Percentiles rank a stretch among this genome's conserved stretches.
Evolutionary conservation across 2,888 invertebrate species (phyloP).

Genomic region (Scotopteryx bipunctaria): DNA sequence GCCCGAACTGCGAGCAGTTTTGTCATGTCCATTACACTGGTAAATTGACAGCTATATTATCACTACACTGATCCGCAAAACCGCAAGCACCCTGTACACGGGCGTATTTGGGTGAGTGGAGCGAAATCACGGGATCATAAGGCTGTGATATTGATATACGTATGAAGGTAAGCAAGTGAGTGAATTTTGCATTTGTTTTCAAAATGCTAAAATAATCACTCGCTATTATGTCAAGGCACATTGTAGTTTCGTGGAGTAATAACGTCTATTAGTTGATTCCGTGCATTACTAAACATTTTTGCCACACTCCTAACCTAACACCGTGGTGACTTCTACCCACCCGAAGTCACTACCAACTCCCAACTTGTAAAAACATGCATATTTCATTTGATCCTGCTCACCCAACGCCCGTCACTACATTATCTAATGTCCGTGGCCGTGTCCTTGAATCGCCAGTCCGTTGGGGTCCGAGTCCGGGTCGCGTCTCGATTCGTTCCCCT

Average conservation of each 20-base stretch:
- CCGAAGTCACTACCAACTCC: no score
- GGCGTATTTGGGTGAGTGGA: conserved; percentile 4
- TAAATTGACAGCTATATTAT: conserved; percentile 40
- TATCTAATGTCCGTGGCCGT: conserved; percentile 17
- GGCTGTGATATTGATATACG: background rate
- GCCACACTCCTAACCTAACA: no score
- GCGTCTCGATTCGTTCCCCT: conserved; percentile 37
- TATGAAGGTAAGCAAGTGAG: no score
- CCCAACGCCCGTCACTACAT: background rate
- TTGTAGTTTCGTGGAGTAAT: no score
- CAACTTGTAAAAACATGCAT: background rate
- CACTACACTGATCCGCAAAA: conserved; percentile 42
- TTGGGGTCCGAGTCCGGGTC: conserved; percentile 34
- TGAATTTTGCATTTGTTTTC: no score
- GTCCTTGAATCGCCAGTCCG: conserved; percentile 45
- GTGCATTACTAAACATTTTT: no score
- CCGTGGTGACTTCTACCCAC: no score
- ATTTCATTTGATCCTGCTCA: background rate
- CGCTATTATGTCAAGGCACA: no score
- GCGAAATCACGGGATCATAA: background rate
- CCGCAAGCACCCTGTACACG: conserved; percentile 42
- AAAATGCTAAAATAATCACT: no score
- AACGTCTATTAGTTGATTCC: no score
- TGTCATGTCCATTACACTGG: conserved; percentile 45
- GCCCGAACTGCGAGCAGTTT: conserved; percentile 45